Evolutionary conservation across 2,888 invertebrate genomes (phyloP).

Genomic region (Xestia xanthographa): DNA sequence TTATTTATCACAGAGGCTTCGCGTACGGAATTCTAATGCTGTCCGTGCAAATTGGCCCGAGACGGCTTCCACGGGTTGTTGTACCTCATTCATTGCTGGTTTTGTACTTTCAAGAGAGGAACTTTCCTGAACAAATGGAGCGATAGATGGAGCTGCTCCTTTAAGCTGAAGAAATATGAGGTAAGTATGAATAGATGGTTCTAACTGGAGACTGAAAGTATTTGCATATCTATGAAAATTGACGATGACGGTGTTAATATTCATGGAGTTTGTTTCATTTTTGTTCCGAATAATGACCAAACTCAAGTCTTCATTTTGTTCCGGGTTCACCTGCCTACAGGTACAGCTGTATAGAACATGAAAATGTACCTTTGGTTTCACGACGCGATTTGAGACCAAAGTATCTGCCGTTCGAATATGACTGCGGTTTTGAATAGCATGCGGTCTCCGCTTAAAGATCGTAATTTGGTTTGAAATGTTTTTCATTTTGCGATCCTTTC

Average conservation of each 20-base stretch:
- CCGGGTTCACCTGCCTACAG: not conserved
- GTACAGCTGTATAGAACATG: slow-evolving; percentile 1
- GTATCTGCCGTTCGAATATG: not conserved
- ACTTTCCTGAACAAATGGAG: not conserved
- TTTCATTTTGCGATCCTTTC: too few species aligned
- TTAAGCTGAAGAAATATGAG: slow-evolving; percentile 6
- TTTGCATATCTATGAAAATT: slow-evolving; percentile 63
- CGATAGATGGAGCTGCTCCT: slow-evolving; percentile 15
- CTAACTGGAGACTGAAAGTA: slow-evolving; percentile 45
- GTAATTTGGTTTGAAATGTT: too few species aligned
- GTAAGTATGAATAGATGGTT: slow-evolving; percentile 32
- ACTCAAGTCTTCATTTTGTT: not conserved
- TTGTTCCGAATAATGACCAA: slow-evolving; percentile 17
- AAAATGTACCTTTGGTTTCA: slow-evolving; percentile 1
- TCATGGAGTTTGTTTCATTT: slow-evolving; percentile 53
- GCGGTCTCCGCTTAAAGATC: not conserved
- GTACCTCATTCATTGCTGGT: slow-evolving; percentile 13
- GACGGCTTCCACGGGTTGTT: slow-evolving; percentile 1
- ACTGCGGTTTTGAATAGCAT: not conserved
- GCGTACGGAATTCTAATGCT: slow-evolving; percentile 68
- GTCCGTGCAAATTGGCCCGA: slow-evolving; percentile 32
- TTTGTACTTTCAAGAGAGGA: not conserved
- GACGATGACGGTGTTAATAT: slow-evolving; percentile 58
- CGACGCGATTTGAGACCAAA: not conserved
- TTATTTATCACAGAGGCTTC: slow-evolving; percentile 67